Evolutionary conservation across 2,113 vertebrate species (phyloP).

Genomic region (Microtus pennsylvanicus): DNA sequence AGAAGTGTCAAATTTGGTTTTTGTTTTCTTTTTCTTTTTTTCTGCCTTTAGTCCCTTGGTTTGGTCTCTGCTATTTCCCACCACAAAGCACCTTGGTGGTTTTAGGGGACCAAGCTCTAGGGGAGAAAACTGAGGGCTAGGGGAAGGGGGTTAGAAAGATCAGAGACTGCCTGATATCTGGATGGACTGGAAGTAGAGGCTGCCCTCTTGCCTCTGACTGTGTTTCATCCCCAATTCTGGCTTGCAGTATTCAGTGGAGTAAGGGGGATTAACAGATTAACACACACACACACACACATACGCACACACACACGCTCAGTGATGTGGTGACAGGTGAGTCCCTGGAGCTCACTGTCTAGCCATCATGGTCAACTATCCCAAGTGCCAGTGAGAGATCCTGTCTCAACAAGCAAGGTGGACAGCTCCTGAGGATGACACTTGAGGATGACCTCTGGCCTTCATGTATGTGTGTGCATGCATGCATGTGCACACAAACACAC

Average conservation of each 20-base stretch:
- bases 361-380: not conserved
- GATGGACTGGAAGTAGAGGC: not conserved
- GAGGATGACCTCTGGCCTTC: not conserved
- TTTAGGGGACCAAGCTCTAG: constrained; percentile 33
- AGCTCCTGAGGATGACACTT: too few relatives aligned
- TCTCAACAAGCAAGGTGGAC: not conserved
- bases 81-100: constrained; percentile 52
- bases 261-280: not conserved
- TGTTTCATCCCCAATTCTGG: not conserved
- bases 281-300: too few relatives aligned
- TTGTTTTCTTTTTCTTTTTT: constrained; percentile 43
- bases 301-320: not conserved
- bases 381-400: not conserved
- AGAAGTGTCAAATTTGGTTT: constrained; percentile 54
- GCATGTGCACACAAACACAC: not conserved
- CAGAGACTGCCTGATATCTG: not conserved
- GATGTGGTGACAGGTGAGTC: not conserved
- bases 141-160: not conserved
- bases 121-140: constrained; percentile 47
- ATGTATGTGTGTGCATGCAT: too few relatives aligned
- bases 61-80: constrained; percentile 69
- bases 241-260: not conserved
- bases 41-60: constrained; percentile 54
- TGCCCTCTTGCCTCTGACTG: not conserved
- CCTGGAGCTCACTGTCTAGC: not conserved